These are phyloP conservation scores for Lasioglossum marginatum DNA, from an alignment of 2,888 invertebrate genomes.

Conservation along the genomic window DNA sequence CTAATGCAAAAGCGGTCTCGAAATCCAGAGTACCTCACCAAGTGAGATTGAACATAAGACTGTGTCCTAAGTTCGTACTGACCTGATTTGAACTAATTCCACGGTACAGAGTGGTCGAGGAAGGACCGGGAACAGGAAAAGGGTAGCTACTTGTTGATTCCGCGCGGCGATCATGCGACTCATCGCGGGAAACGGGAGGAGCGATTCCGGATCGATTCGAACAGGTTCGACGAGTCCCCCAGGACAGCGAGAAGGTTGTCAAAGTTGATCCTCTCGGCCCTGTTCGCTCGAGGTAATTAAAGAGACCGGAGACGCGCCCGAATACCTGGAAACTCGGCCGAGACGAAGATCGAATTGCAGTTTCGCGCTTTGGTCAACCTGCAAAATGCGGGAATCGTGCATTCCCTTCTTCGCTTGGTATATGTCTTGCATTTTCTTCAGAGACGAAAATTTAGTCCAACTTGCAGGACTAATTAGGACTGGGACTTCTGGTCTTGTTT, in stretches of 20 bases:
- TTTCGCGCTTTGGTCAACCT: neutral
- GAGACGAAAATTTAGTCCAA: too few species aligned
- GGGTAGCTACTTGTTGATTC: neutral
- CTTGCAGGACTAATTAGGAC: too few species aligned
- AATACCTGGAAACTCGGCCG: neutral
- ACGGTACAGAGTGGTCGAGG: neutral
- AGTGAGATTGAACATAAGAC: neutral
- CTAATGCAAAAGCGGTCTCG: too few species aligned
- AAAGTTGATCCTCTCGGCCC: neutral
- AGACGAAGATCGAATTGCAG: neutral
- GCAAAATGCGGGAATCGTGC: neutral
- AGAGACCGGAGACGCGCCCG: neutral
- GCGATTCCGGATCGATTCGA: neutral
- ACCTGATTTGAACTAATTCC: neutral
- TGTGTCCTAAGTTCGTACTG: neutral
- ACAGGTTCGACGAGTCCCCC: neutral
- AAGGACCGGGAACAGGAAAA: neutral
- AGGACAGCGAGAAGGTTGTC: neutral
- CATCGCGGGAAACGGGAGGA: neutral
- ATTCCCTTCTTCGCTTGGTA: neutral
- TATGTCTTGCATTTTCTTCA: too few species aligned
- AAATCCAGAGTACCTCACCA: neutral
- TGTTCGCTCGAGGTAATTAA: neutral
- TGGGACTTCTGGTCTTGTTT: too few species aligned
- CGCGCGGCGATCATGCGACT: neutral